Conservation (phyloP, 2,888 invertebrate genomes). For the Oligia strigilis region DNA sequence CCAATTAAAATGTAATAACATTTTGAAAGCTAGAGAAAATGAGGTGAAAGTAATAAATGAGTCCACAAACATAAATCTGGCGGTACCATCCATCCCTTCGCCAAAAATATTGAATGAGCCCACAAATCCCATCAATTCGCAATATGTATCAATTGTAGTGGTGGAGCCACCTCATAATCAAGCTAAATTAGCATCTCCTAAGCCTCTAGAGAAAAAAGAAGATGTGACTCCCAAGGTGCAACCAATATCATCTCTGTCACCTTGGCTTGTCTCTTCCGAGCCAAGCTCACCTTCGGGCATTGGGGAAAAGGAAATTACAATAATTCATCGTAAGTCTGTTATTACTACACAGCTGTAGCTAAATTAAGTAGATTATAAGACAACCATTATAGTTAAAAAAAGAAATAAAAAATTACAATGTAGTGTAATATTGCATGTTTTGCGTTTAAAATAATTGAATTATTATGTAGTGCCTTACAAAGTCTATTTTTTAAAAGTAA, state of each 20-base stretch:
- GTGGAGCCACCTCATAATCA: constrained; percentile 86
- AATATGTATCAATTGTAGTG: constrained; percentile 88
- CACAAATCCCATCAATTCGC: constrained; percentile 84
- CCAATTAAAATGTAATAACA: constrained; percentile 97
- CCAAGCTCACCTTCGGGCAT: constrained; percentile 92
- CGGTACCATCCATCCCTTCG: constrained; percentile 87
- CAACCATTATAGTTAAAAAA: constrained; percentile 2
- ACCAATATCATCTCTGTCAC: constrained; percentile 93
- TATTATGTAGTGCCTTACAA: constrained; percentile 63
- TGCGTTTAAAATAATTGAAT: constrained; percentile 39
- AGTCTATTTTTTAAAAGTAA: constrained; percentile 45
- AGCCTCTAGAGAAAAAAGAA: constrained; percentile 88
- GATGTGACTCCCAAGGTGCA: constrained; percentile 90
- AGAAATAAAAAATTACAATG: constrained; percentile 26
- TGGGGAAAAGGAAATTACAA: constrained; percentile 92
- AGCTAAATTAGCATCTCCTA: constrained; percentile 82
- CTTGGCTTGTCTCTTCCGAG: constrained; percentile 95
- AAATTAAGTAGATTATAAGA: constrained; percentile 24
- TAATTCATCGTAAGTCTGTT: constrained; percentile 95
- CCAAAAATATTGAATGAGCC: constrained; percentile 90
- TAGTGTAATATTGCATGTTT: constrained; percentile 43
- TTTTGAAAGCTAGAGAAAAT: constrained; percentile 94
- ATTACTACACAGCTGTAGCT: constrained; percentile 94
- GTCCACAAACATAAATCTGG: constrained; percentile 84
- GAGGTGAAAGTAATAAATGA: constrained; percentile 88